Evolutionary conservation across 2,888 invertebrate species (phyloP), one percentile per base, ranked within the genome.

Genomic region (Crematogaster levior): DNA sequence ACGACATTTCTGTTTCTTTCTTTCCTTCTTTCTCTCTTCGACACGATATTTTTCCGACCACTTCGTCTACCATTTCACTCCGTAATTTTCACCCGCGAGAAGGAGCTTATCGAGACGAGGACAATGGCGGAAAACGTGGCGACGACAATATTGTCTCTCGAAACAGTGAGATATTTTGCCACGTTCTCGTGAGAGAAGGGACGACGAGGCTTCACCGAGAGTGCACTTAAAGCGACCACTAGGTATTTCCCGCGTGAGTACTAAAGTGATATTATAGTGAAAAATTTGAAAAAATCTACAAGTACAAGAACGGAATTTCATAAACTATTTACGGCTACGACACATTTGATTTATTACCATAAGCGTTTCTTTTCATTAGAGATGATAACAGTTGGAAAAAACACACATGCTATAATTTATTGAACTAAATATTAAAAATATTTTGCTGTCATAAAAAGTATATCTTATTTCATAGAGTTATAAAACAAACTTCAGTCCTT

Each of bases 131-230:
- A 53, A 86, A 86, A 83, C 80, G 84, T 72, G 34, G 82, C 79
- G 88, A 82, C 68, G 81, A 83, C 83, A 89, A 89, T 89, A 89
- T 89, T 89, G 83, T 89, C 85, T 86, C 58, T 85, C 84, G 72
- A 83, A 89, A 85, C 88, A 80, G 56, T 60, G 37, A 58, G 85
- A 83, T 83, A 85, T 85, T 86, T 85, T 72, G 79, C 75, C 75
- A 65, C 51, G 66, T 75, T 65, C 70, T 65, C 82, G 37, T 51
- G 61, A 46, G 60, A 65, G 56, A 61, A 63, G 12, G 43, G 37
- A 40, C 51, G 74, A 37, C 61, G 43, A 66, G 68, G 46, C 56
- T 79, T 34, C 68, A 68, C 77, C 43, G 56, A 56, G 68, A 79
- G 77, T 79, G 77, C 77, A 79, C 77, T 79, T 79, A 79, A 56